Evolutionary conservation across 2,797 vertebrate species (phyloP), one percentile per base, ranked within the genome.

Genomic region (Novumbra hubbsi): DNA sequence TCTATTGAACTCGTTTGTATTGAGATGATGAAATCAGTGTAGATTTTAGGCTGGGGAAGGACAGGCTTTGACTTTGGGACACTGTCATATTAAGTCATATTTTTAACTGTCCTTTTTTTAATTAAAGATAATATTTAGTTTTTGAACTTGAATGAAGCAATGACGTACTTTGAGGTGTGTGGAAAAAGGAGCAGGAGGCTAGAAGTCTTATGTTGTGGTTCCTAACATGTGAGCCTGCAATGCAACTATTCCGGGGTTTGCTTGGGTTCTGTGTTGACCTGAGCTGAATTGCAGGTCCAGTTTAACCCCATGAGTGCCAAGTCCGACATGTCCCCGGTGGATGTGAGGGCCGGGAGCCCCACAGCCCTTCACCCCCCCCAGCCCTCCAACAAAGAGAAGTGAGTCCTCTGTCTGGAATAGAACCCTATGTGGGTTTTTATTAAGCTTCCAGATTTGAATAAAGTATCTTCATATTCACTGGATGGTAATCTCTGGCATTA

Each of bases 311-410:
- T 92, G 72, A 84, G 86, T 34, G 76, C 83, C 0, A 95, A 92
- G 88, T 5, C 84, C 48, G 88, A 72, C 27, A 50, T 70, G 2
- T 76, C 85, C 5, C 75, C 84, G 0, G 57, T 83, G 73, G 89
- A 86, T 0, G 48, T 63, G 27, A 87, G 78, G 30, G 72, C 86
- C 1, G 84, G 81, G 68, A 73, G 49, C 70, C 71, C 90, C 79
- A 15, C 79, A 74, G 83, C 85, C 2, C 89, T 83, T 69, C 73
- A 67, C 50, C 52, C 78, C 0, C 45, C 30, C 14, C 90, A 85
- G 5, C 64, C 84, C 30, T 75, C 87, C 63, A 92, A 90, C 75
- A 95, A 94, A 87, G 95, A 94, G 68, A 95, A 89, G 96, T 97
- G 78, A 93, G 88, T 89, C 62, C 38, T 24, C 19, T 11, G 6